A percentile compares a stretch with the other conserved stretches of the same genome.
Conservation (phyloP, 2,797 vertebrate species). For the Amphiprion clarkii region DNA sequence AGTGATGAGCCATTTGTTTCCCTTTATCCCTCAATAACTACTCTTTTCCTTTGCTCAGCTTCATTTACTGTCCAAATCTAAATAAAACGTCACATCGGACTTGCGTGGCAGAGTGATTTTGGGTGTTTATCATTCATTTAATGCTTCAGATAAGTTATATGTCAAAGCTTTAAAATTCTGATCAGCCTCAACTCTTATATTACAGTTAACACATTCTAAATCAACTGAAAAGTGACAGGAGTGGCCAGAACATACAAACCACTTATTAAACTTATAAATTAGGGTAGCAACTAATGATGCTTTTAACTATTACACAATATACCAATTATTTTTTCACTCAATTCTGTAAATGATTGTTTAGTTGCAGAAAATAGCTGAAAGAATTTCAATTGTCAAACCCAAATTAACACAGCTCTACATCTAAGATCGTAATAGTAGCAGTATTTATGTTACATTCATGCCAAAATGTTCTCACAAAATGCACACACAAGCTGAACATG, state of each 20-base stretch:
- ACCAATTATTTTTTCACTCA: background rate
- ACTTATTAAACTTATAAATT: background rate
- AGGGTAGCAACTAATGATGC: background rate
- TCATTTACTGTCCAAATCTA: slow-evolving; percentile 16
- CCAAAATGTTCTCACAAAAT: too few relatives aligned
- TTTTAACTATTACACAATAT: background rate
- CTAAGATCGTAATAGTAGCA: background rate
- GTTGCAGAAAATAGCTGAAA: background rate
- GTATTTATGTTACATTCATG: background rate
- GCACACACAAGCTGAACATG: background rate
- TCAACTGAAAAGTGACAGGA: background rate
- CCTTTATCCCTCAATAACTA: slow-evolving; percentile 42
- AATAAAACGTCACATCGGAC: slow-evolving; percentile 3
- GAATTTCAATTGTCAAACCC: too few relatives aligned
- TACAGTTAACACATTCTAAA: background rate
- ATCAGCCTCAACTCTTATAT: background rate
- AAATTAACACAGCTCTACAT: background rate
- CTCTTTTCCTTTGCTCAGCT: slow-evolving; percentile 4
- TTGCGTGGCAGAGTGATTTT: background rate
- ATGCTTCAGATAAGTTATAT: background rate
- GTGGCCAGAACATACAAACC: background rate
- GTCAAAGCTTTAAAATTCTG: slow-evolving; percentile 2
- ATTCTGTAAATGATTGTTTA: background rate
- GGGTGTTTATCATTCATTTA: background rate
- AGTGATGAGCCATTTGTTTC: slow-evolving; percentile 70